Evolutionary conservation across 2,113 vertebrate species (phyloP), one percentile per base, ranked within the genome.

Genomic region (Saccopteryx leptura): DNA sequence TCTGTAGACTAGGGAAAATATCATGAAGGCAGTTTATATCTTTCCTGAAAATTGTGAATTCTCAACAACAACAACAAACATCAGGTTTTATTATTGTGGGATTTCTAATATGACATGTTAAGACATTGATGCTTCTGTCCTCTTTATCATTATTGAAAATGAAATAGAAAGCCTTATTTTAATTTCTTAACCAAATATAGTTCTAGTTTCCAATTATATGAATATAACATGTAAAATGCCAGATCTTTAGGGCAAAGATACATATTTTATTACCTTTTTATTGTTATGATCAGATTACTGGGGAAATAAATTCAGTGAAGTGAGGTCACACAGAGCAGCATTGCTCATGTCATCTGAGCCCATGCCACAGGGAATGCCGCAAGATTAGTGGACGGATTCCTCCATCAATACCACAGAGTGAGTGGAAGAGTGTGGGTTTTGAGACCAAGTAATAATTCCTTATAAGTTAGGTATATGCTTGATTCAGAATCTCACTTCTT

Each of bases 261-360:
- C 56, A n/a, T 85, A 92, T 54, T 71, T 80, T 56, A 88, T 96
- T 83, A 76, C 28, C 31, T 68, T 86, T 72, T 78, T 56, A 82
- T 81, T 86, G 39, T 33, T 76, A 23, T 80, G 60, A 89, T 60
- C 24, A 28, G 65, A 48, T 82, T 92, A 48, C 52, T 21, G 1
- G 60, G 78, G 52, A 68, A 58, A 63, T 82, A 75, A 65, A 9
- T 72, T 52, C 80, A 85, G 24, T 52, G 19, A 65, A 78, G 26
- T 56, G 65, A 54, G 15, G 31, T 90, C 76, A 66, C 26, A 50
- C 12, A 11, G 15, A 52, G 21, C 19, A 88, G 19, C 26, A 52
- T 52, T 65, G 9, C 9, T 80, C 3, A 19, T 10, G 18, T 66
- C 7, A 4, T 23, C 21, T 19, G 28, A 84, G 28, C 54, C 39